A percentile compares a stretch with the other conserved stretches of the same genome.
Conservation (phyloP, 35 echinoderm and acorn worm genomes). For the Lytechinus pictus region DNA sequence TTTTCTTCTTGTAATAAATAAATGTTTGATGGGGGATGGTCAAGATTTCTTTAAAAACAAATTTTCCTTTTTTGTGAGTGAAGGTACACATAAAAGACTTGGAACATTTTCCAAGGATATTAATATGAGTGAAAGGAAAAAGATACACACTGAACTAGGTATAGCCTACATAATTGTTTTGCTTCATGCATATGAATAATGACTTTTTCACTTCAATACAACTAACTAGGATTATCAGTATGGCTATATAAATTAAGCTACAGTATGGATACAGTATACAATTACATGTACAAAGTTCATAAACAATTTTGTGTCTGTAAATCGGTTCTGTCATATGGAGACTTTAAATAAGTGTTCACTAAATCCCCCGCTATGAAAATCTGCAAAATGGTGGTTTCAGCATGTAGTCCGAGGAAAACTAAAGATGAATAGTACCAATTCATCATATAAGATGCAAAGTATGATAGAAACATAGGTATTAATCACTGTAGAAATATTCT, state of each 20-base stretch:
- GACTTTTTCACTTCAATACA: not conserved
- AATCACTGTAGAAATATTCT: not conserved
- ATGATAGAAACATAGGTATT: not conserved
- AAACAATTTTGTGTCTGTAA: too few species aligned
- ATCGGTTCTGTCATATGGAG: not conserved
- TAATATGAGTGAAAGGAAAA: not conserved
- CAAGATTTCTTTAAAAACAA: not conserved
- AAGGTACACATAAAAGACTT: not conserved
- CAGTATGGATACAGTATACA: too few species aligned
- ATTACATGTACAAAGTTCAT: too few species aligned
- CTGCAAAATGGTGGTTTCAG: not conserved
- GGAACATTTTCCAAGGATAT: too few species aligned
- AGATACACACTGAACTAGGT: not conserved
- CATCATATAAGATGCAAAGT: not conserved
- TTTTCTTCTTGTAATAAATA: not conserved
- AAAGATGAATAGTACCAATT: not conserved
- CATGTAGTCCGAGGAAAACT: not conserved
- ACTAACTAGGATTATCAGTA: not conserved
- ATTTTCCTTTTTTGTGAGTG: not conserved
- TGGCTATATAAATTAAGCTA: not conserved
- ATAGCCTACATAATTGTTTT: not conserved
- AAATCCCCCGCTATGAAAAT: not conserved
- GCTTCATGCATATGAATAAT: slow-evolving; percentile 1
- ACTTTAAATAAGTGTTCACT: not conserved
- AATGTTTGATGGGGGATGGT: not conserved